Percentiles rank a stretch among this genome's conserved stretches.
These are phyloP conservation scores for Holcopasites calliopsidis DNA, from an alignment of 1,140 invertebrate genomes.

Conservation along the genomic window DNA sequence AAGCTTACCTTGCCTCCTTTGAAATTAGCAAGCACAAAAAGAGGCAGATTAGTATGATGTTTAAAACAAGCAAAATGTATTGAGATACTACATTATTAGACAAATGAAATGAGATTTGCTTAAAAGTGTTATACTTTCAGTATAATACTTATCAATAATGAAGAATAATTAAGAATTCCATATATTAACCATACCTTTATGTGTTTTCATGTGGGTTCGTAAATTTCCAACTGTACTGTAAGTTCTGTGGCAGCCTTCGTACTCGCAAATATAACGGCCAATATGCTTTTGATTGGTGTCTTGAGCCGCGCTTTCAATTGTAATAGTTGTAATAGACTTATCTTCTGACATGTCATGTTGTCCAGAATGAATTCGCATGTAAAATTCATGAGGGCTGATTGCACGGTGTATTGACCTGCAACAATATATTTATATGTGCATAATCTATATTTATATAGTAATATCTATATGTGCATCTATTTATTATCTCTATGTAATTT, in stretches of 20 bases:
- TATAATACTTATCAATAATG: no score
- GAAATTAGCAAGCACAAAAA: slow-evolving; percentile 62
- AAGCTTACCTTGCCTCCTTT: slow-evolving; percentile 62
- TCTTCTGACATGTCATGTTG: slow-evolving; percentile 81
- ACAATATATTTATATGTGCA: slow-evolving; percentile 2
- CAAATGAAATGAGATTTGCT: slow-evolving; percentile 4
- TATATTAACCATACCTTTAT: slow-evolving; percentile 87
- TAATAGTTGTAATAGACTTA: slow-evolving; percentile 85
- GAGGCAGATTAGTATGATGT: slow-evolving; percentile 36
- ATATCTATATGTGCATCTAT: not conserved
- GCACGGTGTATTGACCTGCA: slow-evolving; percentile 85
- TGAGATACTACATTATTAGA: slow-evolving; percentile 3
- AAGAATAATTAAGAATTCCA: not conserved
- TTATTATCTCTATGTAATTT: no score
- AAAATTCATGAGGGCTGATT: slow-evolving; percentile 85
- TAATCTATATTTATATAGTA: not conserved
- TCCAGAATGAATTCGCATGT: slow-evolving; percentile 84
- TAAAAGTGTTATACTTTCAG: no score
- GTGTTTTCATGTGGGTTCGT: slow-evolving; percentile 96
- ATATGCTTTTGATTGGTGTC: slow-evolving; percentile 84
- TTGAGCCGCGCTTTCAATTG: slow-evolving; percentile 84
- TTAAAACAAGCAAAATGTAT: slow-evolving; percentile 40
- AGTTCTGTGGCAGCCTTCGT: slow-evolving; percentile 91
- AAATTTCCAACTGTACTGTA: slow-evolving; percentile 97
- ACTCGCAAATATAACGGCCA: slow-evolving; percentile 91